Evolutionary conservation across 2,113 vertebrate genomes (phyloP).

Genomic region (human): GRCh38 chr15:63812501-63813000

Average conservation of each 20-base stretch:
- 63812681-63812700: neutral
- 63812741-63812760: neutral
- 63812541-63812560: constrained; percentile 11
- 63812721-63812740: neutral
- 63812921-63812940: constrained; percentile 9
- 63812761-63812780: constrained; percentile 31
- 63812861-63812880: neutral
- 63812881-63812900: neutral
- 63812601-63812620: constrained; percentile 35
- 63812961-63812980: neutral
- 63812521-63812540: constrained; percentile 27
- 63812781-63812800: too few relatives aligned
- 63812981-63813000: neutral
- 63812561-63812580: neutral
- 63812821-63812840: neutral
- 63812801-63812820: neutral
- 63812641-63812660: neutral
- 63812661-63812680: neutral
- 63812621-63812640: neutral
- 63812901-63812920: neutral
- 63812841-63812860: neutral
- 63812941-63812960: neutral
- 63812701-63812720: constrained; percentile 26
- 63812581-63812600: constrained; percentile 17
- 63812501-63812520: neutral